These are phyloP conservation scores for Synchiropus splendidus DNA, from an alignment of 2,113 vertebrate species.

Conservation along the genomic window DNA sequence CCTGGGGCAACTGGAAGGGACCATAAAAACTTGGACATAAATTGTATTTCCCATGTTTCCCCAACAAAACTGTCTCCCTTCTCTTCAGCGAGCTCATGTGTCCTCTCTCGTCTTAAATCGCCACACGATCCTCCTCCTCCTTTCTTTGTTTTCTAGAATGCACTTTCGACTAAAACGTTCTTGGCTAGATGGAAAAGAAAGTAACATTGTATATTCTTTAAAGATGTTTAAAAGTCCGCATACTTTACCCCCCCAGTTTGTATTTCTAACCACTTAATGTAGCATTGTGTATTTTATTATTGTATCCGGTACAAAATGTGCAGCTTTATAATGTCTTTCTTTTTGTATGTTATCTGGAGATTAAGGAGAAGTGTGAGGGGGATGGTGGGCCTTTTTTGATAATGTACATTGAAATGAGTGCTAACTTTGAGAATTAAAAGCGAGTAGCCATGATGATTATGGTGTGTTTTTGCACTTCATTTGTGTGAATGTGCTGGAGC, in stretches of 20 bases:
- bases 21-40: slow-evolving; percentile 7
- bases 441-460: slow-evolving; percentile 60
- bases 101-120: slow-evolving; percentile 10
- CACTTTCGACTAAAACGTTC: slow-evolving; percentile 74
- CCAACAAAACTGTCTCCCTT: slow-evolving; percentile 34
- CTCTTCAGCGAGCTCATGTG: slow-evolving; percentile 12
- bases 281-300: slow-evolving; percentile 78
- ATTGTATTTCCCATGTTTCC: slow-evolving; percentile 23
- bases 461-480: slow-evolving; percentile 13
- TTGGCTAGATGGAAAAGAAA: slow-evolving; percentile 59
- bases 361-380: slow-evolving; percentile 40
- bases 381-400: slow-evolving; percentile 77
- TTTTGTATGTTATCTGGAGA: slow-evolving; percentile 49
- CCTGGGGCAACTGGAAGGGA: slow-evolving; percentile 22
- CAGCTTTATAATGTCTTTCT: slow-evolving; percentile 62
- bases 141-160: slow-evolving; percentile 74
- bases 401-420: slow-evolving; percentile 79
- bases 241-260: slow-evolving; percentile 64
- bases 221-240: slow-evolving; percentile 70
- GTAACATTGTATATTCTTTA: slow-evolving; percentile 69
- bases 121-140: slow-evolving; percentile 57
- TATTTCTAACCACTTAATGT: slow-evolving; percentile 81
- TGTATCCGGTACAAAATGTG: slow-evolving; percentile 75
- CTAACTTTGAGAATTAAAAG: slow-evolving; percentile 74
- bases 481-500: neutral